These are phyloP conservation scores for Alethe diademata DNA, from an alignment of 2,113 vertebrate species.

Conservation along the genomic window DNA sequence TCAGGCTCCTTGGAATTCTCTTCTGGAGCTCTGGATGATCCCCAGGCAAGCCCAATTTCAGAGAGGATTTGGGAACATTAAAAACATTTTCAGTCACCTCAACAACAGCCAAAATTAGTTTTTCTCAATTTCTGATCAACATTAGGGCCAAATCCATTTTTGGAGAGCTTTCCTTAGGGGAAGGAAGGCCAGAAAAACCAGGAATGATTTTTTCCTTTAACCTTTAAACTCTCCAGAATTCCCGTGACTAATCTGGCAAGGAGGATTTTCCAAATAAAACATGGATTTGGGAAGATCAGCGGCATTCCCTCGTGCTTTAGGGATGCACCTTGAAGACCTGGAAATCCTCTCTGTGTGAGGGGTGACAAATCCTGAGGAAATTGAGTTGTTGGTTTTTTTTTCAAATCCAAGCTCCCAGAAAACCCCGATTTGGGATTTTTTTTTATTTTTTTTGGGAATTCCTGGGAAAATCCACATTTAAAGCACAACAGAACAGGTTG, in stretches of 20 bases:
- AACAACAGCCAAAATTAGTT: not conserved
- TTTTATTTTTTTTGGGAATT: no score
- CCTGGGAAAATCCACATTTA: no score
- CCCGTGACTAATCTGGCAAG: not conserved
- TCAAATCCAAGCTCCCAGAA: no score
- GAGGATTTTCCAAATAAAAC: not conserved
- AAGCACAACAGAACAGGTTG: no score
- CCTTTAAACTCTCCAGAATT: not conserved
- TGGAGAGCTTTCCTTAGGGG: not conserved
- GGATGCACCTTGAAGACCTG: no score
- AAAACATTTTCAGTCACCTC: not conserved
- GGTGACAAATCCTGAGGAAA: no score
- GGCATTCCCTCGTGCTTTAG: no score
- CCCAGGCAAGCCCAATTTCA: not conserved
- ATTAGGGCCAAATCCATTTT: not conserved
- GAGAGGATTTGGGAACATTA: not conserved
- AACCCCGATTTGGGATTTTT: no score
- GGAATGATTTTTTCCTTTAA: not conserved
- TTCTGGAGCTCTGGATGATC: not conserved
- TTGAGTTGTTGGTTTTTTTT: no score
- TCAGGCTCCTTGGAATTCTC: not conserved
- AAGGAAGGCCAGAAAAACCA: not conserved
- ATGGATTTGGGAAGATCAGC: not conserved
- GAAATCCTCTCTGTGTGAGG: no score
- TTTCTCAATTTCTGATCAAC: not conserved